A percentile compares a stretch with the other conserved stretches of the same genome.
phyloP scores from a whole-genome alignment of 2,797 vertebrate genomes.

The Parambassis ranga region DNA sequence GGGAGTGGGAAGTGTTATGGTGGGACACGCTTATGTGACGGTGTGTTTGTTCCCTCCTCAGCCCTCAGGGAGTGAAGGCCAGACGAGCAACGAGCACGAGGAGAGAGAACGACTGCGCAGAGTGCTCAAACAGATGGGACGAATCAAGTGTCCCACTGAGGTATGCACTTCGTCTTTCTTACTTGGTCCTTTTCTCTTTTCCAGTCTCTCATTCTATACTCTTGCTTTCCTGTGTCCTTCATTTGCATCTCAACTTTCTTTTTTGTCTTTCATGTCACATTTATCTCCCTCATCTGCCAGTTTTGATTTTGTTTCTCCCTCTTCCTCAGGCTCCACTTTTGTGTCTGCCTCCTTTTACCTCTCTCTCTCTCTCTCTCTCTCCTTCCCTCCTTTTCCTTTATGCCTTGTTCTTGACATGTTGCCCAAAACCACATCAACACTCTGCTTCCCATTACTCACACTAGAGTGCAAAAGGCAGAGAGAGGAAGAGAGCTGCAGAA shows the following conservation, averaged over 20 bases:
- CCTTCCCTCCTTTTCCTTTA: conserved; percentile 28
- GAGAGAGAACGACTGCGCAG: conserved; percentile 91
- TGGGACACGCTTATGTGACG: conserved; percentile 43
- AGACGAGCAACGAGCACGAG: conserved; percentile 86
- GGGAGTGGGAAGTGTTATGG: conserved; percentile 27
- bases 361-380: neutral
- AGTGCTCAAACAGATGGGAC: conserved; percentile 96
- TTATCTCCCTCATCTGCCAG: conserved; percentile 34
- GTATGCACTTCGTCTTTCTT: conserved; percentile 73
- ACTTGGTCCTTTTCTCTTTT: conserved; percentile 19
- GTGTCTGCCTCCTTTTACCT: conserved; percentile 43
- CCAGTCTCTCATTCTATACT: conserved; percentile 23
- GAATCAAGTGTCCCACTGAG: conserved; percentile 95
- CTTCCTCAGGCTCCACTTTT: conserved; percentile 40
- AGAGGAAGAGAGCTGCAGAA: conserved; percentile 39
- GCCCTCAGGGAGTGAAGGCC: conserved; percentile 82
- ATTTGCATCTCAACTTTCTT: conserved; percentile 30
- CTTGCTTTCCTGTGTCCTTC: conserved; percentile 17
- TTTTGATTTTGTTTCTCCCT: conserved; percentile 39
- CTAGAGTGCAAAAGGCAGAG: conserved; percentile 42
- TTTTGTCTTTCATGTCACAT: conserved; percentile 29
- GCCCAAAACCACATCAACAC: conserved; percentile 68
- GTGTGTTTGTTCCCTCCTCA: conserved; percentile 68
- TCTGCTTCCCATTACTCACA: conserved; percentile 68
- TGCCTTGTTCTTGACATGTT: conserved; percentile 61